Percentiles rank a stretch among this genome's conserved stretches.
phyloP scores from a whole-genome alignment of 1,140 invertebrate genomes.

The Hylyphantes graminicola region DNA sequence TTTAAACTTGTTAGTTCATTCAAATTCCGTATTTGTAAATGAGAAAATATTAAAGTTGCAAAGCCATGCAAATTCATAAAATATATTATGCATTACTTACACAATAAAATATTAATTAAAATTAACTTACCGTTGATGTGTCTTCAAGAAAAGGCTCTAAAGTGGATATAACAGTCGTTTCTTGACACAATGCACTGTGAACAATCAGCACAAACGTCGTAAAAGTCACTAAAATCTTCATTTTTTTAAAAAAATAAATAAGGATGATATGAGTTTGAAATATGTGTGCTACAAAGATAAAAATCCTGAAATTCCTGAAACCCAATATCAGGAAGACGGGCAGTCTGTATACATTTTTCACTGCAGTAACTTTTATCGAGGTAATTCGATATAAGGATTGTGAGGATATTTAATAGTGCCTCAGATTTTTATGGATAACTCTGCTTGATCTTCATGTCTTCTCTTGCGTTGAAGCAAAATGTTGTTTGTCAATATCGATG shows the following conservation, averaged over 20 bases:
- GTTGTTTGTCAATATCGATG: too few species aligned
- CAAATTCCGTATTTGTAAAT: too few species aligned
- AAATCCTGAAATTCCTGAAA: too few species aligned
- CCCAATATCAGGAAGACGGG: not conserved
- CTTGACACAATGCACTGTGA: conserved; percentile 12
- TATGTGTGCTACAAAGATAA: too few species aligned
- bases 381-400: not conserved
- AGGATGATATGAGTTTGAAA: not conserved
- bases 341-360: too few species aligned
- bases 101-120: not conserved
- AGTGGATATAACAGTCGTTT: conserved; percentile 13
- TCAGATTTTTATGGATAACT: too few species aligned
- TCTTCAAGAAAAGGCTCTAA: conserved; percentile 5
- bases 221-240: conserved; percentile 7
- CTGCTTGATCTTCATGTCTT: too few species aligned
- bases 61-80: too few species aligned
- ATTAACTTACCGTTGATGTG: conserved; percentile 14
- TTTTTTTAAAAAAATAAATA: conserved; percentile 10
- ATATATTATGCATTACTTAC: not conserved
- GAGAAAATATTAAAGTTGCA: too few species aligned
- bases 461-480: too few species aligned
- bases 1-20: too few species aligned
- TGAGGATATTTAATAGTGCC: too few species aligned
- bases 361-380: not conserved
- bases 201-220: not conserved